phyloP scores from a whole-genome alignment of 2,888 invertebrate genomes.

The Eupelmus urozonus region DNA sequence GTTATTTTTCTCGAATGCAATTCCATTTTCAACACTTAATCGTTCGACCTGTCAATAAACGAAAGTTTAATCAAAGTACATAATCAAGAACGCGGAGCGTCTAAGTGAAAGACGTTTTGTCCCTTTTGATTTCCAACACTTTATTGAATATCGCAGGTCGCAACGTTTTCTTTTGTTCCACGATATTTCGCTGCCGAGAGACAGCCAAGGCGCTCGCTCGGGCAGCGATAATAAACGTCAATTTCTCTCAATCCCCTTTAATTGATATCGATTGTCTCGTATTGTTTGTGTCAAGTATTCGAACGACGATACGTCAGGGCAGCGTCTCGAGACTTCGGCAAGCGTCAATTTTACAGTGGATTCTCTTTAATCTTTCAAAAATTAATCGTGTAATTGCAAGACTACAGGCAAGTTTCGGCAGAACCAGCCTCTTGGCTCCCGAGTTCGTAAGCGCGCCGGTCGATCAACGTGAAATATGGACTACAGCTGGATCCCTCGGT shows the following conservation, averaged over 20 bases:
- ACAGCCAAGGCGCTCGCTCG: constrained; percentile 16
- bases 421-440: neutral
- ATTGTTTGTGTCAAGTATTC: constrained; percentile 9
- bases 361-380: constrained; percentile 1
- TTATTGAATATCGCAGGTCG: neutral
- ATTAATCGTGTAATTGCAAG: constrained; percentile 10
- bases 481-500: neutral
- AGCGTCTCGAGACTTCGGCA: neutral
- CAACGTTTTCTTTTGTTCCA: neutral
- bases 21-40: no score
- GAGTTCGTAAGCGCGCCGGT: neutral
- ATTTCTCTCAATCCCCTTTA: constrained; percentile 50
- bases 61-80: neutral
- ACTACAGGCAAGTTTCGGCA: neutral
- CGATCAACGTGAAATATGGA: constrained; percentile 11
- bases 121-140: neutral
- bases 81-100: neutral
- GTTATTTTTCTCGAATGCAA: neutral
- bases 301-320: constrained; percentile 10
- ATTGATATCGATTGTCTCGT: constrained; percentile 48
- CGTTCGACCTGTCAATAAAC: neutral
- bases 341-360: neutral
- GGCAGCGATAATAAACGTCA: constrained; percentile 46
- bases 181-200: constrained; percentile 25
- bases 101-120: neutral